These are phyloP conservation scores for Erithacus rubecula DNA, from an alignment of 2,797 vertebrate genomes.

Conservation along the genomic window DNA sequence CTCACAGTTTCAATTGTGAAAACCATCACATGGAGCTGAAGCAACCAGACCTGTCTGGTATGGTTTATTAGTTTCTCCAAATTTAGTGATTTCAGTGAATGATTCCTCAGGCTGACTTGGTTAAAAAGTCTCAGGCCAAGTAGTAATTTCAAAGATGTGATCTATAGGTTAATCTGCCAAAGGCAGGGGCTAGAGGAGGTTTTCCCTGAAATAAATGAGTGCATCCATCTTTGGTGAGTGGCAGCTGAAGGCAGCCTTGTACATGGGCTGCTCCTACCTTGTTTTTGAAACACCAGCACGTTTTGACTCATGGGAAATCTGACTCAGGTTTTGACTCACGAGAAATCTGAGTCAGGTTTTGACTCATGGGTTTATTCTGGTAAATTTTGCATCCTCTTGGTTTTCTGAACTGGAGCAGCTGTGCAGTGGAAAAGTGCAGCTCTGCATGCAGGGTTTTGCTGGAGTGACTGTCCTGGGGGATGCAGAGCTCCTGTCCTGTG, in stretches of 20 bases:
- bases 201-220: neutral
- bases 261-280: neutral
- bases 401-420: neutral
- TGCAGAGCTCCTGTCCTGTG: neutral
- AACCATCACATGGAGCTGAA: neutral
- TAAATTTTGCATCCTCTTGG: neutral
- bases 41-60: accelerated
- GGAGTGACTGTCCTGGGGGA: neutral
- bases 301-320: neutral
- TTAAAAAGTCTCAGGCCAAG: neutral
- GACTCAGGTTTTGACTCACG: neutral
- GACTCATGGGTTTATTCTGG: neutral
- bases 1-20: neutral
- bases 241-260: neutral
- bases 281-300: neutral
- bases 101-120: neutral
- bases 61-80: neutral
- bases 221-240: neutral
- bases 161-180: neutral
- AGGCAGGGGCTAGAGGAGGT: neutral
- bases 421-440: neutral
- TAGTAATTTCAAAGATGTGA: neutral
- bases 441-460: neutral
- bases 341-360: neutral
- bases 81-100: neutral